A percentile compares a stretch with the other conserved stretches of the same genome.
phyloP scores from a whole-genome alignment of 2,888 invertebrate genomes.

The Cremastinae sp. region DNA sequence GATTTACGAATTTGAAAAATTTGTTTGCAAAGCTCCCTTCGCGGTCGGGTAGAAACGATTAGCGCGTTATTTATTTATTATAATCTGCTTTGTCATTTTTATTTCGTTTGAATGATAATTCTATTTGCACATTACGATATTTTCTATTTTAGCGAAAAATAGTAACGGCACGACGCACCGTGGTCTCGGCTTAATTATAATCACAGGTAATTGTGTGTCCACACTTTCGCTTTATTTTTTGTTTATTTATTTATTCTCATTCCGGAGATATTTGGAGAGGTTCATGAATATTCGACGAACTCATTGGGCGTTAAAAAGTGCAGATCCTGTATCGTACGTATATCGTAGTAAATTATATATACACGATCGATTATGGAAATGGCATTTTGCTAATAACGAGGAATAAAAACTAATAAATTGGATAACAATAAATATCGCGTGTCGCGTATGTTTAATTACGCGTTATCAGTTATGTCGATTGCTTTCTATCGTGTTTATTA shows the following conservation, averaged over 20 bases:
- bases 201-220: constrained; percentile 61
- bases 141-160: constrained; percentile 59
- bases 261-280: constrained; percentile 13
- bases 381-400: constrained; percentile 54
- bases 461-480: constrained; percentile 61
- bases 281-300: constrained; percentile 44
- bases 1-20: constrained; percentile 36
- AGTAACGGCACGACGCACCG: constrained; percentile 59
- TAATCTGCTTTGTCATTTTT: constrained; percentile 39
- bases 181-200: constrained; percentile 56
- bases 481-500: constrained; percentile 56
- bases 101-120: constrained; percentile 30
- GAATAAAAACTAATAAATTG: constrained; percentile 57
- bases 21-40: constrained; percentile 48
- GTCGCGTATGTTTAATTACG: constrained; percentile 43
- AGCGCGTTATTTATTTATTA: constrained; percentile 58
- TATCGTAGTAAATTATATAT: constrained; percentile 40
- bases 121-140: constrained; percentile 27
- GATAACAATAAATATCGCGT: constrained; percentile 59
- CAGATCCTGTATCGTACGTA: constrained; percentile 44
- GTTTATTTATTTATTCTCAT: too few relatives aligned
- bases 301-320: constrained; percentile 57
- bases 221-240: constrained; percentile 50
- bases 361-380: constrained; percentile 56
- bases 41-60: constrained; percentile 52